Conservation (phyloP, 2,888 invertebrate species). For the Hydriomena furcata region DNA sequence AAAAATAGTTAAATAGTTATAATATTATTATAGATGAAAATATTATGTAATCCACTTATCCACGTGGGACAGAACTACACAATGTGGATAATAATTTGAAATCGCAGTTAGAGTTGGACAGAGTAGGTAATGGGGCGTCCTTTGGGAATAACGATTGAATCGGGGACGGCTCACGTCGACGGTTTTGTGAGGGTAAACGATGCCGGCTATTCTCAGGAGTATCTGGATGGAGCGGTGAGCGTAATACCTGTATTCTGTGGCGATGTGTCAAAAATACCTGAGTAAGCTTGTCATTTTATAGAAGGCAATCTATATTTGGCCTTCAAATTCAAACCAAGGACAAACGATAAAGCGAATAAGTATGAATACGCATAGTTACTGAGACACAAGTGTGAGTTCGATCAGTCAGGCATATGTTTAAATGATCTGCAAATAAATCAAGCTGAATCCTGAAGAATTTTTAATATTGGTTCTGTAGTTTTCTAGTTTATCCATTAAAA, state of each 20-base stretch:
- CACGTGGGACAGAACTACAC: conserved; percentile 16
- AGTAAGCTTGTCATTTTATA: background rate
- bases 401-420: too few relatives aligned
- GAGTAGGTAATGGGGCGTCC: conserved; percentile 49
- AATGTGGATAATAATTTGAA: conserved; percentile 52
- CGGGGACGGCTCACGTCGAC: conserved; percentile 37
- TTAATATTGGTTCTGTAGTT: too few relatives aligned
- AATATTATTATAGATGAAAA: too few relatives aligned
- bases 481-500: too few relatives aligned
- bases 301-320: too few relatives aligned
- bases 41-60: background rate
- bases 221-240: conserved; percentile 1
- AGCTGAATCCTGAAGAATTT: too few relatives aligned
- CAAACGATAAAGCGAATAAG: too few relatives aligned
- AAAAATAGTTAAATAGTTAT: too few relatives aligned
- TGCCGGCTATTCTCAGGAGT: conserved; percentile 20
- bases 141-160: conserved; percentile 45
- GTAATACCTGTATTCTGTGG: background rate
- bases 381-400: too few relatives aligned
- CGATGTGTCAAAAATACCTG: conserved; percentile 5
- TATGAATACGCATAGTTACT: too few relatives aligned
- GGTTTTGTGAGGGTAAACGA: conserved; percentile 33
- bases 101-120: conserved; percentile 50
- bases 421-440: too few relatives aligned
- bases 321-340: too few relatives aligned